phyloP scores from a whole-genome alignment of 1,140 invertebrate species.

The Neodiprion lecontei region DNA sequence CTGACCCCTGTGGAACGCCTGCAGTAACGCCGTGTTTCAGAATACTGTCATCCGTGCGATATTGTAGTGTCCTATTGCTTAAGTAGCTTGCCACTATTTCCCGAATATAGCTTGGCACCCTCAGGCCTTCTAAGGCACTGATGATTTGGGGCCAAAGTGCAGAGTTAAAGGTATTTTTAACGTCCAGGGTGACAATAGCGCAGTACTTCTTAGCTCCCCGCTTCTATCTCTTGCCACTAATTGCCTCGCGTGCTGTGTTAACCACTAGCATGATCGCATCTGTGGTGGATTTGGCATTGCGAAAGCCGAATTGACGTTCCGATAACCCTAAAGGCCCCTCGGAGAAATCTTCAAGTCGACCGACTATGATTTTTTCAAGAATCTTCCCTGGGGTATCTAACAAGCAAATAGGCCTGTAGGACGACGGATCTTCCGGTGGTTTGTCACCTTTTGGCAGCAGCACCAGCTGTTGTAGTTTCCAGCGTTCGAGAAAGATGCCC shows the following conservation, averaged over 20 bases:
- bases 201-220: slow-evolving; percentile 35
- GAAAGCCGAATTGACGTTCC: slow-evolving; percentile 47
- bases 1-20: slow-evolving; percentile 60
- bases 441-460: slow-evolving; percentile 28
- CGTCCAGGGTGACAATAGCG: slow-evolving; percentile 51
- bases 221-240: not conserved
- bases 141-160: slow-evolving; percentile 52
- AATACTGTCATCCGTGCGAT: slow-evolving; percentile 24
- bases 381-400: slow-evolving; percentile 34
- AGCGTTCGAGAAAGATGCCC: slow-evolving; percentile 24
- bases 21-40: slow-evolving; percentile 33
- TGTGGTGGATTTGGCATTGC: slow-evolving; percentile 42
- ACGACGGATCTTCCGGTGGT: slow-evolving; percentile 4
- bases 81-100: slow-evolving; percentile 48
- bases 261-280: slow-evolving; percentile 42
- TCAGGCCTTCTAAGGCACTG: slow-evolving; percentile 26
- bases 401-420: slow-evolving; percentile 38
- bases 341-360: slow-evolving; percentile 25
- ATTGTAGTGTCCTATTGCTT: slow-evolving; percentile 29
- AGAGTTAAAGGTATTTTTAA: slow-evolving; percentile 57
- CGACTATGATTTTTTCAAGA: slow-evolving; percentile 30
- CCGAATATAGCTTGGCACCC: slow-evolving; percentile 35
- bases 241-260: not conserved
- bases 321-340: slow-evolving; percentile 24
- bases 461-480: slow-evolving; percentile 29